Conservation (phyloP, 1,140 invertebrate species). For the Lutraria rhynchaena region DNA sequence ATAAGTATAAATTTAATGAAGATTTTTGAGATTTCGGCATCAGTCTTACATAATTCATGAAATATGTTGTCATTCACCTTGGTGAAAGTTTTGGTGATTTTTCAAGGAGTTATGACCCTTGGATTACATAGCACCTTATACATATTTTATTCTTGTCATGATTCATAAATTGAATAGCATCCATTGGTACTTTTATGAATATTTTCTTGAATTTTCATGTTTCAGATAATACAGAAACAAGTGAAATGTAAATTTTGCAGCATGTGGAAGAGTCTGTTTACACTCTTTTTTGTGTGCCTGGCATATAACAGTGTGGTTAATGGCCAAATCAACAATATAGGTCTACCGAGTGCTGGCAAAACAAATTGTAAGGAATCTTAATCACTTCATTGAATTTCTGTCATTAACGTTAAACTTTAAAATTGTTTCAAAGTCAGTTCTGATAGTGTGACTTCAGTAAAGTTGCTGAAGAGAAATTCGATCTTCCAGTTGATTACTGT, state of each 20-base stretch:
- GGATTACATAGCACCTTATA: too few species aligned
- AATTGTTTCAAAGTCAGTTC: neutral
- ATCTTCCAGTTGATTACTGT: neutral
- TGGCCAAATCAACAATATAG: slow-evolving; percentile 12
- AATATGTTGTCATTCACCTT: too few species aligned
- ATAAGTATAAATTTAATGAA: too few species aligned
- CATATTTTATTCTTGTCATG: too few species aligned
- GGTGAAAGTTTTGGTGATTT: too few species aligned
- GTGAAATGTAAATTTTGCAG: neutral
- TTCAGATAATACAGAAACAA: too few species aligned
- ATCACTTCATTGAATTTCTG: neutral
- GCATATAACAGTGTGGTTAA: neutral
- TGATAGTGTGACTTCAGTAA: neutral
- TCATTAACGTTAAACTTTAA: neutral
- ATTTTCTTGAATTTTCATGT: too few species aligned
- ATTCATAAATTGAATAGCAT: neutral
- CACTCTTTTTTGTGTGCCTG: neutral
- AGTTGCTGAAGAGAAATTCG: neutral
- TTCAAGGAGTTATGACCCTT: too few species aligned
- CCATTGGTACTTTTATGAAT: neutral
- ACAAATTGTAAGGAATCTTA: slow-evolving; percentile 9
- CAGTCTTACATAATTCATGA: too few species aligned
- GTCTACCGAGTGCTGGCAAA: neutral
- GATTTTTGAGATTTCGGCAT: too few species aligned
- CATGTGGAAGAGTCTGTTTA: neutral